A percentile compares a stretch with the other conserved stretches of the same genome.
Conservation (phyloP, 37 sponge, comb jelly and placozoan species). For the Mnemiopsis leidyi region DNA sequence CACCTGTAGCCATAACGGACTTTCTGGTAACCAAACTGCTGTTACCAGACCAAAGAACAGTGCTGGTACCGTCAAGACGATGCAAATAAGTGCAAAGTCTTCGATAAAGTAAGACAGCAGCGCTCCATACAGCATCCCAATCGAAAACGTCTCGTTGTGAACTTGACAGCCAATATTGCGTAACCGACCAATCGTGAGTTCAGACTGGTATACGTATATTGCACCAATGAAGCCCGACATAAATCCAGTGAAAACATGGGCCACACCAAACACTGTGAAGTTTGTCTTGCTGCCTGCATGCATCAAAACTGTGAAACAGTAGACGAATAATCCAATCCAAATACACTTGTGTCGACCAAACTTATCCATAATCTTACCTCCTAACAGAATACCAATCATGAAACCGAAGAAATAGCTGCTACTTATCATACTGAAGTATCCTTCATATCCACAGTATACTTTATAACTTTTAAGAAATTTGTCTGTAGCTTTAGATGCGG, state of each 20-base stretch:
- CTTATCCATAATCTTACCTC: conserved; percentile 25
- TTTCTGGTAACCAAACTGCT: not conserved
- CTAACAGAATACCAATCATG: conserved; percentile 44
- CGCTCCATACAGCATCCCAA: conserved; percentile 50
- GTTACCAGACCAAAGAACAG: not conserved
- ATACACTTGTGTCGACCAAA: conserved; percentile 26
- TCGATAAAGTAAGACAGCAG: not conserved
- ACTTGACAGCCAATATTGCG: conserved; percentile 50
- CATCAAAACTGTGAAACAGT: conserved; percentile 3
- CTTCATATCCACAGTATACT: conserved; percentile 41
- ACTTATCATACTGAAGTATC: conserved; percentile 35
- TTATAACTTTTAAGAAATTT: conserved; percentile 27
- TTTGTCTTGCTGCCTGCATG: not conserved
- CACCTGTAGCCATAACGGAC: conserved; percentile 11
- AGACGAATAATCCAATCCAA: not conserved
- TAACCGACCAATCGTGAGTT: conserved; percentile 25
- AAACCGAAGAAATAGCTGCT: conserved; percentile 39
- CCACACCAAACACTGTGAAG: conserved; percentile 48
- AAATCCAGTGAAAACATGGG: not conserved
- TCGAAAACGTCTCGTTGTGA: not conserved
- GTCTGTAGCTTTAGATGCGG: conserved; percentile 41
- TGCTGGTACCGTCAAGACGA: not conserved
- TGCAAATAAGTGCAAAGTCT: not conserved
- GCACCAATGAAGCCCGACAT: conserved; percentile 16
- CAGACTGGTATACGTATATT: conserved; percentile 43